Percentiles rank a stretch among this genome's conserved stretches.
These are phyloP conservation scores for Crotalus adamanteus DNA, from an alignment of 2,797 vertebrate species.

Conservation along the genomic window DNA sequence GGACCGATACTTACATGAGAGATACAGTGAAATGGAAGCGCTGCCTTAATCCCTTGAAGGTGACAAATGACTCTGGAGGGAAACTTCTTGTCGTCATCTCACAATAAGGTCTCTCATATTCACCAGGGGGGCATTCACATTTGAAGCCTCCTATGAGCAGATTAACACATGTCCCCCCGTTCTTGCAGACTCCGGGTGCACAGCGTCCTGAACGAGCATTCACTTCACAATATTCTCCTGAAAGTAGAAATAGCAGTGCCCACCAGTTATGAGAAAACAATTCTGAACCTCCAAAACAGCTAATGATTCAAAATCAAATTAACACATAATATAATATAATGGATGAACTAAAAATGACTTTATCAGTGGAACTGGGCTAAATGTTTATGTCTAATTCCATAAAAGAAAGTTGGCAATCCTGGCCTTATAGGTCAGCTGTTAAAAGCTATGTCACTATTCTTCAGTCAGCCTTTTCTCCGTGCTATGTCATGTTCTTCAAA, in stretches of 20 bases:
- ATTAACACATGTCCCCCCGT: constrained; percentile 91
- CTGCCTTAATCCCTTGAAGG: constrained; percentile 93
- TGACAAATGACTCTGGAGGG: constrained; percentile 92
- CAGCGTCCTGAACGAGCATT: constrained; percentile 85
- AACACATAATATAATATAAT: neutral
- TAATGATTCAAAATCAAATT: neutral
- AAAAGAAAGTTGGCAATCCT: neutral
- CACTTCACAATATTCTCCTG: constrained; percentile 94
- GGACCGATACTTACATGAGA: constrained; percentile 80
- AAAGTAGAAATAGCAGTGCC: constrained; percentile 18
- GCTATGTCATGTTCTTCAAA: neutral
- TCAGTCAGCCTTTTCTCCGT: neutral
- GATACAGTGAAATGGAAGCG: constrained; percentile 96
- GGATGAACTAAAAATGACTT: neutral
- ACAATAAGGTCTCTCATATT: constrained; percentile 91
- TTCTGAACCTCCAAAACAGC: neutral
- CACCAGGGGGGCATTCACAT: constrained; percentile 86
- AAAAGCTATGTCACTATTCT: neutral
- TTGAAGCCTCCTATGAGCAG: constrained; percentile 90
- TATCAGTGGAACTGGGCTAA: neutral
- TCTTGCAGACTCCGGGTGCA: constrained; percentile 88
- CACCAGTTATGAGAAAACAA: neutral
- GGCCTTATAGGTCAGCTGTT: neutral
- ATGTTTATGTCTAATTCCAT: neutral
- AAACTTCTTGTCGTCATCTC: constrained; percentile 96